Base-by-base conservation (phyloP, 2,888 invertebrate species). In the Camptogramma bilineatum region DNA sequence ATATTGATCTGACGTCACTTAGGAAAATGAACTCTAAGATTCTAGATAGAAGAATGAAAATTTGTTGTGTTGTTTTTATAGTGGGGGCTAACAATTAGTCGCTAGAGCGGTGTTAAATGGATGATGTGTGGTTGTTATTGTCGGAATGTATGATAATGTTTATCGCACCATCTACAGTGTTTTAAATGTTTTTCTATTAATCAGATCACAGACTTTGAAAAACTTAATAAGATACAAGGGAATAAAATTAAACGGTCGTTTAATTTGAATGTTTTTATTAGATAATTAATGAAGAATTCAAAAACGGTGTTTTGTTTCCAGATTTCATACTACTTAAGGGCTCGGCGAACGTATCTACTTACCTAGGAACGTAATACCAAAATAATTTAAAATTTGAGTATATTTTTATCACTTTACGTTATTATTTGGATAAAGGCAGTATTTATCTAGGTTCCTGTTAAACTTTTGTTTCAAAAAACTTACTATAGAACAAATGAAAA, bases 91-190 rank as follows among this genome's bases (percentile, higher is more conserved):
- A 31, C 50, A 62, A 57, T 65, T 65, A 65, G 46, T 24, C 60
- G 61, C 42, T 54, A 57, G 48, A 65, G 56, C 62, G 57, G 65
- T 58, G 65, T 54, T 62, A 62, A 62, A 54, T 18, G 44, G 59
- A 51, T 58, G 61, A 54, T 62, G 28, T 34, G 50, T 59, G 16
- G 52, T 24, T 47, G 24, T 19, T 58, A 21, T 52, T n/a, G 59
- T 59, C 1, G 54, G 55, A 47, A 62, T 56, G 57, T 53, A 47
- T 65, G 65, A 31, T 62, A 48, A 60, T 61, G 44, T 44, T 65
- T 53, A 65, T 65, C 64, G 39, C 4, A 5, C 8, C 21, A 60
- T 56, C 50, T 48, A 28, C 42, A 44, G 0, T 8, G 44, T 55
- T 56, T 52, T 60, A 46, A 52, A 59, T 51, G 54, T 54, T 54